phyloP scores from a whole-genome alignment of 2,113 vertebrate species.

The Oceanodroma tethys region DNA sequence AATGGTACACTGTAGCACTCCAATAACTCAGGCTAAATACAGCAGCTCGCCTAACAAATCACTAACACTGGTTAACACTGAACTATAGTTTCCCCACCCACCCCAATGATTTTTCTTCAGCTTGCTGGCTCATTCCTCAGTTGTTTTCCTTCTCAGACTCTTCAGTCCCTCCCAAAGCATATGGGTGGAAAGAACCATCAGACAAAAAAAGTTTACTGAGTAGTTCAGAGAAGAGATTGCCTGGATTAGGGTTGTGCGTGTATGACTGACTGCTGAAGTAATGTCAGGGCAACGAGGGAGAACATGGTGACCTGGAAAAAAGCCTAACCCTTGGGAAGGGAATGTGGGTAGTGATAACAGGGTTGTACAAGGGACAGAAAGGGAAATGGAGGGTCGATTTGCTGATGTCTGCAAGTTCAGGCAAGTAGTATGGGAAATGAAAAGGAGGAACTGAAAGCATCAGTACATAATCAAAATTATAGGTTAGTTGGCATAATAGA shows the following conservation, averaged over 20 bases:
- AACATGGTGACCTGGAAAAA: slow-evolving; percentile 46
- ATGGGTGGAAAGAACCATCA: not conserved
- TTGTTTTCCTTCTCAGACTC: not conserved
- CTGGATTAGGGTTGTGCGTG: not conserved
- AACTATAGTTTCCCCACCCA: not conserved
- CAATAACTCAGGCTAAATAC: slow-evolving; percentile 7
- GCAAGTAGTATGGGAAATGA: not conserved
- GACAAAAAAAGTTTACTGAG: not conserved
- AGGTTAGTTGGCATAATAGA: not conserved
- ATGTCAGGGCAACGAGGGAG: slow-evolving; percentile 9
- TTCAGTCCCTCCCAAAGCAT: not conserved
- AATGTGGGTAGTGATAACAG: slow-evolving; percentile 40
- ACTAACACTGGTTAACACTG: not conserved
- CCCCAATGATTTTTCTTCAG: not conserved
- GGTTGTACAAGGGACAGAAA: slow-evolving; percentile 18
- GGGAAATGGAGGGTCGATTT: not conserved
- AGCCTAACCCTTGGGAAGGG: slow-evolving; percentile 14
- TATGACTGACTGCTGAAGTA: not conserved
- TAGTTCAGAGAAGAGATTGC: not conserved
- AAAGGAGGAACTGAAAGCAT: not conserved
- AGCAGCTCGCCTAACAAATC: slow-evolving; percentile 9
- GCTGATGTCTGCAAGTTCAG: slow-evolving; percentile 13
- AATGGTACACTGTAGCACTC: not conserved
- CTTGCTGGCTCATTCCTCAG: not conserved
- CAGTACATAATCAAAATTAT: slow-evolving; percentile 17